Base-by-base conservation (phyloP, 2,113 vertebrate genomes). In the Eudyptes chrysolophus region DNA sequence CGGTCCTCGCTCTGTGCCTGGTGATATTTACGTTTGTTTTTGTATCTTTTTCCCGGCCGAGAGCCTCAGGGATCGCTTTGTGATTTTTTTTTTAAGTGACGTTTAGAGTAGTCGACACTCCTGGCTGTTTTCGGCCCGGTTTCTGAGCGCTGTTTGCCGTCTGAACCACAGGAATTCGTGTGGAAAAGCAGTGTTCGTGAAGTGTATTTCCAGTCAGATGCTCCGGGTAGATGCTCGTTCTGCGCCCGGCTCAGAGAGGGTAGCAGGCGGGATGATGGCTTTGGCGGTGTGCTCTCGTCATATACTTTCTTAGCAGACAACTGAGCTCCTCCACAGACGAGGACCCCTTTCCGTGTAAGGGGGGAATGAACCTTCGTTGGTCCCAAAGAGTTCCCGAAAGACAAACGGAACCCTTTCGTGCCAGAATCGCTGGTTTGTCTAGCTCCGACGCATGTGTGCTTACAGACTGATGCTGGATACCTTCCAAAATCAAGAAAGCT, bases 201-300 rank as follows among this genome's bases (percentile, higher is more conserved):
- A 22, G 1, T 4, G 40, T 32, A 5, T 42, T 69, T 10, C 8
- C 48, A 62, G 89, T 10, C 46, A 20, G 75, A 46, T 34, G 75
- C 55, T 46, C 17, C 49, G 27, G 72, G 34, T 18, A 57, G 52
- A 7, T 9, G 88, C 42, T 36, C 3, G 0, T 2, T 15, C 38
- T 12, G 42, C 8, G 80, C 4, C 65, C 86, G 22, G 54, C 70
- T 24, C 48, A 0, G 40, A 4, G 75, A 1, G 72, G 32, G 48
- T 4, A 46, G 79, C 2, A 11, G 42, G 0, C 51, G 5, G 36
- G 20, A 2, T 2, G 26, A 2, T 36, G 4, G 1, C 72, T 64
- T 9, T 29, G 77, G 54, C 77, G 7, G 42, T 3, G 9, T 17
- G 78, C 72, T 60, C 54, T 8, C 48, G 1, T 8, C 51, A 4